These are phyloP conservation scores for Heliocidaris tuberculata DNA, from an alignment of 35 echinoderm and acorn worm genomes.

Conservation along the genomic window DNA sequence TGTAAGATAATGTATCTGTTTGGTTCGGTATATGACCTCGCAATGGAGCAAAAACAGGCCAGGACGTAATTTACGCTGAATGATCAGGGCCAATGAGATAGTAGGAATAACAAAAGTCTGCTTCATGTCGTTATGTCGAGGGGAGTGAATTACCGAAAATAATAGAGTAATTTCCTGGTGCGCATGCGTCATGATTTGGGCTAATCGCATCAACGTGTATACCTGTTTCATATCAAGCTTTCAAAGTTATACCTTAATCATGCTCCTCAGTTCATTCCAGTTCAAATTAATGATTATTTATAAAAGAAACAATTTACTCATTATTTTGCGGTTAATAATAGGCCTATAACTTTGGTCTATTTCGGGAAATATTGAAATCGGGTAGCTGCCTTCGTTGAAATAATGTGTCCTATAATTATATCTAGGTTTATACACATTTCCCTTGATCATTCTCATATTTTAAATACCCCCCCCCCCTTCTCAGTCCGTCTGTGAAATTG, in stretches of 20 bases:
- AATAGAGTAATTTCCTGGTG: constrained; percentile 28
- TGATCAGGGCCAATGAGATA: not conserved
- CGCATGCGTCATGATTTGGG: constrained; percentile 11
- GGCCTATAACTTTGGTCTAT: too few species aligned
- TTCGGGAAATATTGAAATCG: too few species aligned
- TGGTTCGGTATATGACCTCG: not conserved
- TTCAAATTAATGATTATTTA: not conserved
- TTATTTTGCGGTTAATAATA: too few species aligned
- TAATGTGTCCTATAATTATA: too few species aligned
- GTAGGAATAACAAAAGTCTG: too few species aligned
- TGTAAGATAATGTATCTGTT: constrained; percentile 9
- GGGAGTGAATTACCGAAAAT: constrained; percentile 16
- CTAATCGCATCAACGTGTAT: not conserved
- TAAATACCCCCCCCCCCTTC: too few species aligned
- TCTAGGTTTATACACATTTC: too few species aligned
- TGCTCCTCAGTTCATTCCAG: not conserved
- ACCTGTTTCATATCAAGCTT: not conserved
- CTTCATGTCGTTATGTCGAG: not conserved
- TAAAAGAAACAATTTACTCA: not conserved
- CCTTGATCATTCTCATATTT: too few species aligned
- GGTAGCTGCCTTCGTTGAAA: too few species aligned
- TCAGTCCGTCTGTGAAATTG: too few species aligned
- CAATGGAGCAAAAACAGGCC: not conserved
- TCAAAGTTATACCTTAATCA: not conserved
- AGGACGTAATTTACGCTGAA: not conserved